phyloP scores from a whole-genome alignment of 1,140 invertebrate genomes.

The Trachelipus rathkii region DNA sequence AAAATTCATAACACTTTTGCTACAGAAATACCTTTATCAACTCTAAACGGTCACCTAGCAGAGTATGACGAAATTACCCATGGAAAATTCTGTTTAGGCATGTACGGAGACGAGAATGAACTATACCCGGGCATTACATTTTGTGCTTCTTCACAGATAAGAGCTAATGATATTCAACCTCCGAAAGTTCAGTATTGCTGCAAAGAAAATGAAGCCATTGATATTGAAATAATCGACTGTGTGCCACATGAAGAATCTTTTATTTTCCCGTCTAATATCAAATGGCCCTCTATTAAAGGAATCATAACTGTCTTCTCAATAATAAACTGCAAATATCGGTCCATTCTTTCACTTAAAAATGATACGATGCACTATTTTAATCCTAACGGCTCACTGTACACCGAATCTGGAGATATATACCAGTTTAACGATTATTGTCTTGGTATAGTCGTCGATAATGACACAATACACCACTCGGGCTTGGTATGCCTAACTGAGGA shows the following conservation, averaged over 20 bases:
- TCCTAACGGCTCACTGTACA: neutral
- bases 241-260: neutral
- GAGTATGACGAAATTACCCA: neutral
- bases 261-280: neutral
- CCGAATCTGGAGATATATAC: neutral
- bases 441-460: neutral
- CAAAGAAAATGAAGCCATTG: neutral
- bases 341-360: neutral
- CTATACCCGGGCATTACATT: neutral
- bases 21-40: too few relatives aligned
- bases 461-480: neutral
- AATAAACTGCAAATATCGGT: neutral
- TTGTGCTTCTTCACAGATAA: neutral
- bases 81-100: neutral
- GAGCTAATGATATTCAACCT: neutral
- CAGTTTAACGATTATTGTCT: neutral
- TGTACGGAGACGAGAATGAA: neutral
- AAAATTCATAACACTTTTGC: too few relatives aligned
- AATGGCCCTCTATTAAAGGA: neutral
- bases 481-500: neutral
- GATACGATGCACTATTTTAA: neutral
- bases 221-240: neutral
- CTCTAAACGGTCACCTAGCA: neutral
- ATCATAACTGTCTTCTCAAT: neutral
- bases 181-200: neutral